A percentile compares a stretch with the other conserved stretches of the same genome.
phyloP scores from a whole-genome alignment of 2,888 invertebrate species.

The Temnothorax ravouxi region DNA sequence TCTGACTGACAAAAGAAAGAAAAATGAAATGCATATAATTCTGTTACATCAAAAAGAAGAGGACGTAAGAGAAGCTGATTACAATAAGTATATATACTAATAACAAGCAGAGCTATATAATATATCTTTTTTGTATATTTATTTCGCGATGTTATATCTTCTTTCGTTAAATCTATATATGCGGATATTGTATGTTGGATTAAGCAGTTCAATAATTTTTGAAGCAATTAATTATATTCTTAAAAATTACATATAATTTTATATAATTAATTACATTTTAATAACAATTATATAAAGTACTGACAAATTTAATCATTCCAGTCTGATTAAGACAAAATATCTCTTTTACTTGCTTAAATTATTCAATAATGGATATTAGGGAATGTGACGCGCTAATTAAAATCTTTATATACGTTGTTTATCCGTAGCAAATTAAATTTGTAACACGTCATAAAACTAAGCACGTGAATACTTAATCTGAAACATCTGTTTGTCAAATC shows the following conservation, averaged over 20 bases:
- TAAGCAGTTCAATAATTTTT: not conserved
- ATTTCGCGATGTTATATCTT: not conserved
- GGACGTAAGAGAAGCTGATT: not conserved
- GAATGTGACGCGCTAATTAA: not conserved
- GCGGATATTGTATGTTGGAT: not conserved
- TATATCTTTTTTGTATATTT: not conserved
- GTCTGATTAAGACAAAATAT: not conserved
- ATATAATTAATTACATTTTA: not conserved
- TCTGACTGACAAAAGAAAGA: not conserved
- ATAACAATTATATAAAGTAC: not conserved
- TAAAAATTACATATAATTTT: not conserved
- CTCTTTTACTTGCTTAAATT: not conserved
- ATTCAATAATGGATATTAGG: not conserved
- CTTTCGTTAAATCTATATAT: no score
- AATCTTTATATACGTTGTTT: not conserved
- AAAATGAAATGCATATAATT: not conserved
- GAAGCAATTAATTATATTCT: not conserved
- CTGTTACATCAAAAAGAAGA: not conserved
- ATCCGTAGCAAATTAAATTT: not conserved
- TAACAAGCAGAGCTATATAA: not conserved
- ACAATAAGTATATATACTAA: not conserved
- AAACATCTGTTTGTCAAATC: constrained; percentile 11
- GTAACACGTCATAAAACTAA: not conserved
- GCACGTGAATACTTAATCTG: constrained; percentile 17
- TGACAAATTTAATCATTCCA: not conserved